These are phyloP conservation scores for Calidris pugnax DNA, from an alignment of 2,113 vertebrate species.

Conservation along the genomic window DNA sequence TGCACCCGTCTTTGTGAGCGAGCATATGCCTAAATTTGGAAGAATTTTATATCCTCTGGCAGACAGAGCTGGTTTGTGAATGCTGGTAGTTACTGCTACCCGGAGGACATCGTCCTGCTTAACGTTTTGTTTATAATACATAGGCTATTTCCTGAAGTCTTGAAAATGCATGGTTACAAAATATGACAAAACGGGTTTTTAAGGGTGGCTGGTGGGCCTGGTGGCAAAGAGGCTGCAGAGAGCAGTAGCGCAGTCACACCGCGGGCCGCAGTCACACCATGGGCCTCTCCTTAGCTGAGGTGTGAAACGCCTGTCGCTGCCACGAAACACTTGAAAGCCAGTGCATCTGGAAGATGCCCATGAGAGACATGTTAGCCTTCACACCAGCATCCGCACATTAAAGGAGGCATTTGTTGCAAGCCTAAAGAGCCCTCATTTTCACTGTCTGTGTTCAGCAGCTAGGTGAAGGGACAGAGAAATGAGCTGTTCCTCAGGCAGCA, in stretches of 20 bases:
- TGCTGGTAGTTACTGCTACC: neutral
- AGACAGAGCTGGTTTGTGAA: neutral
- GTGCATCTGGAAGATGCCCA: neutral
- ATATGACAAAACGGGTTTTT: neutral
- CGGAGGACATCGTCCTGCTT: neutral
- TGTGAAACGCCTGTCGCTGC: neutral
- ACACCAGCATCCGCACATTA: neutral
- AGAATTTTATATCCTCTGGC: neutral
- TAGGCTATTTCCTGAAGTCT: neutral
- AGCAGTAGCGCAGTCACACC: neutral
- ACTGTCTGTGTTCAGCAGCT: neutral
- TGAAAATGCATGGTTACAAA: neutral
- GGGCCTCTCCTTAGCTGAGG: neutral
- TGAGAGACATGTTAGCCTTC: neutral
- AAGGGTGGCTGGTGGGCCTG: neutral
- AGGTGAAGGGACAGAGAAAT: neutral
- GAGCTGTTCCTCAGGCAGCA: neutral
- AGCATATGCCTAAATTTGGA: neutral
- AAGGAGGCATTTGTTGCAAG: neutral
- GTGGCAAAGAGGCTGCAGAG: rapidly evolving
- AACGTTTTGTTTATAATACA: neutral
- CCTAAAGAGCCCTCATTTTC: neutral
- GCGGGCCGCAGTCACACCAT: rapidly evolving
- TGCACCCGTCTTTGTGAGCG: neutral
- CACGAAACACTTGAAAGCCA: neutral